Conservation (phyloP, 2,888 invertebrate genomes). For the Agonum fuliginosum region DNA sequence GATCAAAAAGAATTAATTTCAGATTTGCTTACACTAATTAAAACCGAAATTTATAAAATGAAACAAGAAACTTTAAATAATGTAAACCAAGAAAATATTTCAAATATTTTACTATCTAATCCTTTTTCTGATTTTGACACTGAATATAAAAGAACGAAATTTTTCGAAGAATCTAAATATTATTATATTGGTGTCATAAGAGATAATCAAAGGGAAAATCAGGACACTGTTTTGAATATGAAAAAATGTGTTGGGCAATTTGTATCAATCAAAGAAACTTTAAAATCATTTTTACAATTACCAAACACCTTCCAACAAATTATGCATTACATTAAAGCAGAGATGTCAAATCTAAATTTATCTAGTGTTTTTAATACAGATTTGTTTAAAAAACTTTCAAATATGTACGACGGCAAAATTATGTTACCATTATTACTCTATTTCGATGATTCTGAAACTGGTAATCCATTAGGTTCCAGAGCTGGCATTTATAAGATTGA, state of each 20-base stretch:
- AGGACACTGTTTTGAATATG: not conserved
- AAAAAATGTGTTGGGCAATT: not conserved
- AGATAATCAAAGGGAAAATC: not conserved
- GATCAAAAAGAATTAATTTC: not conserved
- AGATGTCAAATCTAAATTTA: not conserved
- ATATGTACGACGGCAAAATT: no score
- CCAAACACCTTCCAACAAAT: not conserved
- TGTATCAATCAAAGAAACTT: not conserved
- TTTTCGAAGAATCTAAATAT: not conserved
- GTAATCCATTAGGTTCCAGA: not conserved
- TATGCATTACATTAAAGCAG: not conserved
- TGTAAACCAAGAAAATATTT: not conserved
- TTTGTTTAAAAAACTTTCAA: not conserved
- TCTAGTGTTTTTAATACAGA: not conserved
- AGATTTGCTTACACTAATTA: not conserved
- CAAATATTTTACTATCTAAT: not conserved
- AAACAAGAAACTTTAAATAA: not conserved
- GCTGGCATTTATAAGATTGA: not conserved
- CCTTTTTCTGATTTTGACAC: not conserved
- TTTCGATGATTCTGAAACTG: not conserved
- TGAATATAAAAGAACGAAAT: not conserved
- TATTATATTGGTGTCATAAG: not conserved
- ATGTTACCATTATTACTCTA: not conserved
- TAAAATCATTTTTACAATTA: not conserved
- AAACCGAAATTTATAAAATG: not conserved